Conservation (phyloP, 2,797 vertebrate genomes). For the Myripristis murdjan region DNA sequence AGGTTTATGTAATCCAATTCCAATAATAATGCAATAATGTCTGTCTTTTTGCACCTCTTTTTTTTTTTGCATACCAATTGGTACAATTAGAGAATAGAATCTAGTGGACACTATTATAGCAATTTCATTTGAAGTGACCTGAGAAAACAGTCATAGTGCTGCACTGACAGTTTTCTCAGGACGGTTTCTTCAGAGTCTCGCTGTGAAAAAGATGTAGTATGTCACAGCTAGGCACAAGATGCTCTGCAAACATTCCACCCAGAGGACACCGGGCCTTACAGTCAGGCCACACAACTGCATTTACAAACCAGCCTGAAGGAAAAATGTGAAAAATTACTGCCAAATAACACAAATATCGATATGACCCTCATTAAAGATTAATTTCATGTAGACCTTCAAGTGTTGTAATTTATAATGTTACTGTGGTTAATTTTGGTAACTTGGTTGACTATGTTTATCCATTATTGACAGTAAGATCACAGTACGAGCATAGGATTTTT, state of each 20-base stretch:
- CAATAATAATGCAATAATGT: too few species aligned
- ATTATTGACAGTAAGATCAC: too few species aligned
- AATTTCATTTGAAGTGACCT: slow-evolving; percentile 18
- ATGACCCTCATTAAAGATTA: too few species aligned
- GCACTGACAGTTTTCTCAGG: slow-evolving; percentile 26
- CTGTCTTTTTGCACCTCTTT: background rate
- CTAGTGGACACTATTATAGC: background rate
- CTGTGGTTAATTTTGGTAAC: background rate
- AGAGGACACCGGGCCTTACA: slow-evolving; percentile 43
- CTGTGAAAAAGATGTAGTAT: slow-evolving; percentile 82
- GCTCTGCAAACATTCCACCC: slow-evolving; percentile 84
- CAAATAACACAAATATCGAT: background rate
- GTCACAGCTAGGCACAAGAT: slow-evolving; percentile 82
- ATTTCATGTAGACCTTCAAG: too few species aligned
- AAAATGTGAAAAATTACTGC: background rate
- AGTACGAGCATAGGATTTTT: too few species aligned
- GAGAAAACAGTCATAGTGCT: slow-evolving; percentile 14
- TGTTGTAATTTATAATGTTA: background rate
- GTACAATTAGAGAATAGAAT: background rate
- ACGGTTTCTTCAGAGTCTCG: slow-evolving; percentile 35
- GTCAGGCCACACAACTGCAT: slow-evolving; percentile 17
- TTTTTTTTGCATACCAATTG: background rate
- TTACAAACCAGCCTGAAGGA: background rate
- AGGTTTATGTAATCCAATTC: too few species aligned
- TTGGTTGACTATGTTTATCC: too few species aligned